phyloP scores from a whole-genome alignment of 2,797 vertebrate species.

The Scomberomorus guttatus region DNA sequence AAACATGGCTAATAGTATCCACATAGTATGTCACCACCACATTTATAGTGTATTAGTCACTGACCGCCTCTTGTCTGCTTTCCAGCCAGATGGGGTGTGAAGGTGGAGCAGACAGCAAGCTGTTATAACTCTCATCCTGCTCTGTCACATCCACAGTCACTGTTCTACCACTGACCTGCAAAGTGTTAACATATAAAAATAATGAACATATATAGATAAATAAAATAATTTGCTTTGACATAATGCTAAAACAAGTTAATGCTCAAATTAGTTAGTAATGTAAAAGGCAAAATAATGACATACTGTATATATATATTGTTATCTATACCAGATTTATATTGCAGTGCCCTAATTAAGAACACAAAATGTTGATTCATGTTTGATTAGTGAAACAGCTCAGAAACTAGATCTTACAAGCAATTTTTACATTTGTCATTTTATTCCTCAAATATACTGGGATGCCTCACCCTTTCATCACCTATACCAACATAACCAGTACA shows the following conservation, averaged over 20 bases:
- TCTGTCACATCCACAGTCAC: slow-evolving; percentile 70
- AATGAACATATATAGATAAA: background rate
- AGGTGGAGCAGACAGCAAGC: slow-evolving; percentile 43
- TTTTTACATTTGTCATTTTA: background rate
- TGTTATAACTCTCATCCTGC: slow-evolving; percentile 73
- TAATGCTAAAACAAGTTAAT: background rate
- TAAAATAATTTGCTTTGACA: background rate
- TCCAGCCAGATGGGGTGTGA: slow-evolving; percentile 86
- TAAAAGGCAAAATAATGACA: background rate
- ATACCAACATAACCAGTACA: too few species aligned
- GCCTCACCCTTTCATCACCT: background rate
- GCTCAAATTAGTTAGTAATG: background rate
- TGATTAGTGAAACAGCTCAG: background rate
- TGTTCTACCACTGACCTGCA: slow-evolving; percentile 57
- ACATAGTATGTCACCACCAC: slow-evolving; percentile 18
- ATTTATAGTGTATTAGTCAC: slow-evolving; percentile 60
- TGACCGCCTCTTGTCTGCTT: slow-evolving; percentile 82
- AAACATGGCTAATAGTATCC: slow-evolving; percentile 35
- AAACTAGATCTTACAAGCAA: slow-evolving; percentile 1
- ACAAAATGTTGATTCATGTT: background rate
- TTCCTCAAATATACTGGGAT: background rate
- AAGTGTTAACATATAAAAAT: slow-evolving; percentile 26
- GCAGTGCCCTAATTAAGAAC: background rate
- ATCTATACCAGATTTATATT: background rate
- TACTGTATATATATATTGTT: background rate